Conservation (phyloP, 2,888 invertebrate genomes). For the Myopa testacea region DNA sequence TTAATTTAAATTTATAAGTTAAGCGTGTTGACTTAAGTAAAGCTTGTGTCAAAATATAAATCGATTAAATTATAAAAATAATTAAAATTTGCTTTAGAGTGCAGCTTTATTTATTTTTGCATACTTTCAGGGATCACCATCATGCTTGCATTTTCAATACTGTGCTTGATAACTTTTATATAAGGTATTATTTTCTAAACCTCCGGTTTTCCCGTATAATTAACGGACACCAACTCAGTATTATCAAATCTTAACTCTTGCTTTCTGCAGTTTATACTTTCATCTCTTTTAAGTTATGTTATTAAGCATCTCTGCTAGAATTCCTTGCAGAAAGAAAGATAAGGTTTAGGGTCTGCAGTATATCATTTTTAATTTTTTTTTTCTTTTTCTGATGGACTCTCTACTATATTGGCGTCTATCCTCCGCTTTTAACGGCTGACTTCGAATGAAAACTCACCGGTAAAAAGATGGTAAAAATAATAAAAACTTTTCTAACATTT, state of each 20-base stretch:
- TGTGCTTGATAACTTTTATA: not conserved
- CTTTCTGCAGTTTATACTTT: too few species aligned
- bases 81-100: not conserved
- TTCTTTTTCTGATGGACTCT: not conserved
- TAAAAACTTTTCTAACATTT: slow-evolving; percentile 49
- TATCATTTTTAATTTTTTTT: not conserved
- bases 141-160: not conserved
- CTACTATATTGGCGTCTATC: too few species aligned
- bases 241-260: not conserved
- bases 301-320: too few species aligned
- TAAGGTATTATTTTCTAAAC: not conserved
- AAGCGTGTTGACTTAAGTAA: not conserved
- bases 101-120: not conserved
- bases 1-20: not conserved
- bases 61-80: not conserved
- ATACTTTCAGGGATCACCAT: slow-evolving; percentile 1
- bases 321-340: too few species aligned
- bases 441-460: slow-evolving; percentile 63
- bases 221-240: too few species aligned
- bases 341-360: not conserved
- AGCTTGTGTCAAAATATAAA: too few species aligned
- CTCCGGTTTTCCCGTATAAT: too few species aligned
- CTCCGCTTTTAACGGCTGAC: slow-evolving; percentile 40
- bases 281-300: too few species aligned
- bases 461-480: slow-evolving; percentile 67